Percentiles rank a stretch among this genome's conserved stretches.
phyloP scores from a whole-genome alignment of 1,140 invertebrate genomes.

The Danaus plexippus region DNA sequence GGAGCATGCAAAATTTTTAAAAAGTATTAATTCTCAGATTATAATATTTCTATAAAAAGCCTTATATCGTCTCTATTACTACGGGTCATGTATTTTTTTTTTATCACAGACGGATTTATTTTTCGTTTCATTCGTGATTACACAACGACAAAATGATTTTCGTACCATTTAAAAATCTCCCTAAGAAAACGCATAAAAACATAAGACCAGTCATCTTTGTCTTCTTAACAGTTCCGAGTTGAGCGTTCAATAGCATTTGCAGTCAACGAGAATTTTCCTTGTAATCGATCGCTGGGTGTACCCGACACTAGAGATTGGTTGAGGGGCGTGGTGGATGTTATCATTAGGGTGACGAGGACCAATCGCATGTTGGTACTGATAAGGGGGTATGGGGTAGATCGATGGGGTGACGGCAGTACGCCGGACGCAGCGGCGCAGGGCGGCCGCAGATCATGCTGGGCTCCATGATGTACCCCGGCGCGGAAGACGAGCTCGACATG shows the following conservation, averaged over 20 bases:
- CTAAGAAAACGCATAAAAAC: too few species aligned
- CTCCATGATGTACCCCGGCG: slow-evolving; percentile 69
- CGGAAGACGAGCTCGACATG: slow-evolving; percentile 66
- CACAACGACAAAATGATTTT: too few species aligned
- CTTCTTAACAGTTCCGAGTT: slow-evolving; percentile 30
- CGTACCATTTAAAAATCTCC: too few species aligned
- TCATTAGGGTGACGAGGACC: slow-evolving; percentile 48
- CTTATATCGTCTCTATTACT: too few species aligned
- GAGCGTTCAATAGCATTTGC: slow-evolving; percentile 49
- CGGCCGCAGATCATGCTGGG: slow-evolving; percentile 64
- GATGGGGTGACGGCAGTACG: slow-evolving; percentile 54
- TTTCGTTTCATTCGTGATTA: too few species aligned
- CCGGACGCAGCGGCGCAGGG: slow-evolving; percentile 49
- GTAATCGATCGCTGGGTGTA: slow-evolving; percentile 63
- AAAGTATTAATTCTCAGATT: too few species aligned
- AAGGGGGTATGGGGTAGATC: slow-evolving; percentile 59
- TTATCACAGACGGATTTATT: too few species aligned
- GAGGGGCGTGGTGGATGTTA: slow-evolving; percentile 60
- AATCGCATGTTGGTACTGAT: slow-evolving; percentile 54
- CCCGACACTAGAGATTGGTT: slow-evolving; percentile 46
- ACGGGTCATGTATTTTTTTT: too few species aligned
- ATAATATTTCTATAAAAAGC: too few species aligned
- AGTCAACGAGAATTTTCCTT: slow-evolving; percentile 52
- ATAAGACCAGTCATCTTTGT: slow-evolving; percentile 11
- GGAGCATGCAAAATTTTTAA: too few species aligned